phyloP scores from a whole-genome alignment of 2,888 invertebrate species.

The Pyrochroa serraticornis region DNA sequence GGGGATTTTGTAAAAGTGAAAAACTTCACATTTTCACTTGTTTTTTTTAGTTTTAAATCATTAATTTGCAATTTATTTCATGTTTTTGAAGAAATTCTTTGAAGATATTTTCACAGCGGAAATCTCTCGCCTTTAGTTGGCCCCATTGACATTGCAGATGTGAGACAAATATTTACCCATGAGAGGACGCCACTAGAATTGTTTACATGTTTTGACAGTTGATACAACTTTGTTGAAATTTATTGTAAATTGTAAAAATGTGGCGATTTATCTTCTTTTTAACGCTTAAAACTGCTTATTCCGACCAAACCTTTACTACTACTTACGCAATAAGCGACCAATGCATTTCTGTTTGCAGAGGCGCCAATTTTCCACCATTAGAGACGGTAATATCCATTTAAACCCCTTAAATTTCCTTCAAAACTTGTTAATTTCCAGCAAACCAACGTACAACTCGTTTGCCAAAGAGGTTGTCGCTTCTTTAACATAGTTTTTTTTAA shows the following conservation, averaged over 20 bases:
- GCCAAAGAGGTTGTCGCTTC: constrained; percentile 50
- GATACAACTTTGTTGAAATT: neutral
- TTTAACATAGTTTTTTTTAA: constrained; percentile 49
- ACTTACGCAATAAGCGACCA: constrained; percentile 31
- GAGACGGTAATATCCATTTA: constrained; percentile 32
- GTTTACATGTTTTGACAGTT: constrained; percentile 20
- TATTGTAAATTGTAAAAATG: constrained; percentile 9
- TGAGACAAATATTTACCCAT: too few species aligned
- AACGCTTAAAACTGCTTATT: constrained; percentile 12
- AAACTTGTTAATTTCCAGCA: constrained; percentile 34
- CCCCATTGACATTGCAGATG: too few species aligned
- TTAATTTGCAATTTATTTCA: too few species aligned
- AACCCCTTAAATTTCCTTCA: constrained; percentile 7
- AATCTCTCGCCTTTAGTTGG: too few species aligned
- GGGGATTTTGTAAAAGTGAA: too few species aligned
- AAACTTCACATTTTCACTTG: too few species aligned
- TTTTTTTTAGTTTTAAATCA: too few species aligned
- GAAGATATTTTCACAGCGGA: too few species aligned
- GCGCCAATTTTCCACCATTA: constrained; percentile 35
- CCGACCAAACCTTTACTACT: constrained; percentile 17
- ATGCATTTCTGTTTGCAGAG: constrained; percentile 38
- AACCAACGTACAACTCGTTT: constrained; percentile 45
- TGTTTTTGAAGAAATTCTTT: too few species aligned
- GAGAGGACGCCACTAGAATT: constrained; percentile 3
- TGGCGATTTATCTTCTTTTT: constrained; percentile 18